These are phyloP conservation scores for Myathropa florea DNA, from an alignment of 2,888 invertebrate species.

Conservation along the genomic window DNA sequence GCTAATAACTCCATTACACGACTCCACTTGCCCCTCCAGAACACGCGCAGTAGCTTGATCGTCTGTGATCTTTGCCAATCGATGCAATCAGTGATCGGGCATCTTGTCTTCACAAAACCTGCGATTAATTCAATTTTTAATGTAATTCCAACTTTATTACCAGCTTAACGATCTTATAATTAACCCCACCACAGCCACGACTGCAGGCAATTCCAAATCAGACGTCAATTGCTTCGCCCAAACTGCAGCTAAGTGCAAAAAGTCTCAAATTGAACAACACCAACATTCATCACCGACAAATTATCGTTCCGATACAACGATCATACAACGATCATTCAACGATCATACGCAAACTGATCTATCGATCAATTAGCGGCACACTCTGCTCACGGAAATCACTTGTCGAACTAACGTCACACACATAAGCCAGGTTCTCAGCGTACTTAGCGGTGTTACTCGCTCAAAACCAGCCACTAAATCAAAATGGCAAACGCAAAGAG, in stretches of 20 bases:
- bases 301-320: not conserved
- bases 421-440: slow-evolving; percentile 10
- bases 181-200: not conserved
- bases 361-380: slow-evolving; percentile 11
- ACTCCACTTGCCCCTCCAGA: not conserved
- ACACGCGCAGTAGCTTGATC: not conserved
- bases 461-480: slow-evolving; percentile 45
- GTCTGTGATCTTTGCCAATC: not conserved
- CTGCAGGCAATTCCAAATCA: not conserved
- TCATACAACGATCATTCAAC: not conserved
- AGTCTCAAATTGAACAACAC: not conserved
- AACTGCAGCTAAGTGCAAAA: not conserved
- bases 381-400: slow-evolving; percentile 1
- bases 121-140: not conserved
- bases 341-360: not conserved
- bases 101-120: not conserved
- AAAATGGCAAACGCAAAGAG: slow-evolving; percentile 34
- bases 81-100: not conserved
- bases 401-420: not conserved
- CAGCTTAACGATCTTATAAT: slow-evolving; percentile 3
- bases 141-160: not conserved
- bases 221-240: not conserved
- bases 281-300: not conserved
- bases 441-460: slow-evolving; percentile 37
- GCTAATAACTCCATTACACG: not conserved